Base-by-base conservation (phyloP, 2,888 invertebrate species). In the Eupithecia pulchellata region DNA sequence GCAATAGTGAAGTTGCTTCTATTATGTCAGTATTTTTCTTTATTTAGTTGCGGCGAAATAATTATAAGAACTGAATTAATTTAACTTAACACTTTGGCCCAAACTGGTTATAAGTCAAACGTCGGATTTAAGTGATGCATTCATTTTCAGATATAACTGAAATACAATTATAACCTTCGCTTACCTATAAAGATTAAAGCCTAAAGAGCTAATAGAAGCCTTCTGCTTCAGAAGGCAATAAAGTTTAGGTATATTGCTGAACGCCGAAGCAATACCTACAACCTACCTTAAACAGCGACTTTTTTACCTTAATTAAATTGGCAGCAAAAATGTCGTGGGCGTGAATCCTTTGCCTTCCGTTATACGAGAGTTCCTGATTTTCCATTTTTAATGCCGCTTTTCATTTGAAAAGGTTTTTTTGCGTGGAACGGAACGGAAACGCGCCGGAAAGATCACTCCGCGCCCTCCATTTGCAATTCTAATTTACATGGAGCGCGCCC, bases 381-480 rank as follows among this genome's bases (percentile, higher is more conserved):
- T 67, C 17, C 78, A 82, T 81, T 90, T 90, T 89, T 88, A 88
- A 88, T 88, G 86, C 17, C 27, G 61, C 61, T 32, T 42, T 71
- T 80, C 75, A 80, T 81, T 84, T 81, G 78, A 82, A 85, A 84
- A 79, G 73, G 75, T 82, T 84, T 83, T n/a, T 84, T 79, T 75
- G 27, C 71, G 79, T 73, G 78, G 79, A 77, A 79, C 80, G 73
- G 76, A 78, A 72, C 84, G 85, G 86, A 84, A 85, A 75, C 77
- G 77, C 78, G 78, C 87, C 90, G 92, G 92, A 93, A 92, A 83
- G 90, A 92, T 91, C 91, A 82, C 83, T 88, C 79, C 78, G 73
- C 76, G 68, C 75, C 52, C 52, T 71, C 68, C 76, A 82, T 78
- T 82, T 79, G 77, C 78, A 79, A 78, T 78, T 79, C 78, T 79